Evolutionary conservation across 2,113 vertebrate species (phyloP).

Genomic region (Odontophorus gujanensis): DNA sequence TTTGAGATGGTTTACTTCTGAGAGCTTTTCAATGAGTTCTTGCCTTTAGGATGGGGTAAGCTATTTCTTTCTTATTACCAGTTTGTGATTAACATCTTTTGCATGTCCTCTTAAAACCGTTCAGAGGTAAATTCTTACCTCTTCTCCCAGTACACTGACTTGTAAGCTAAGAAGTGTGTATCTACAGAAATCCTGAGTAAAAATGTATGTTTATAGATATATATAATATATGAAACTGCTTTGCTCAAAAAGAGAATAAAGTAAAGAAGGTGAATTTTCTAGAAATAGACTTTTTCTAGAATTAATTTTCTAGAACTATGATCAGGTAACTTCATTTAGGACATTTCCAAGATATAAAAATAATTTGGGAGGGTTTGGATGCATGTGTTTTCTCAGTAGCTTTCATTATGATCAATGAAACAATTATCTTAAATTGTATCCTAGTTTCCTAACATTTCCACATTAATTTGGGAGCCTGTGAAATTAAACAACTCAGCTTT

Average conservation of each 20-base stretch:
- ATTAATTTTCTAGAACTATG: background rate
- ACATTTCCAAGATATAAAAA: background rate
- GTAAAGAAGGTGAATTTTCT: background rate
- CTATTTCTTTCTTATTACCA: no score
- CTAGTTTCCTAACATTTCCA: background rate
- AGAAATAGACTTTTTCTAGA: background rate
- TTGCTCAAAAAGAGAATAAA: background rate
- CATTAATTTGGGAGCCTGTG: background rate
- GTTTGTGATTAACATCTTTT: no score
- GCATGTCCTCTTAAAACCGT: no score
- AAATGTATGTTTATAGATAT: background rate
- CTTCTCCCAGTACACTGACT: background rate
- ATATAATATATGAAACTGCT: background rate
- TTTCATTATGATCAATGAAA: background rate
- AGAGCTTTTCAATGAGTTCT: no score
- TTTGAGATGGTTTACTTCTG: no score
- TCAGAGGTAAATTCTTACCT: no score
- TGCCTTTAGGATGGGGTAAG: no score
- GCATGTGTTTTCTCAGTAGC: background rate
- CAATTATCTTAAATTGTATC: background rate
- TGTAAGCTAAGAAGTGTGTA: background rate
- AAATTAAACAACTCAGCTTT: background rate
- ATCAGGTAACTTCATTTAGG: background rate
- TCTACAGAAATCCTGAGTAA: background rate
- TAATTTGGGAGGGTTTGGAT: background rate